Evolutionary conservation across 2,797 vertebrate genomes (phyloP), one percentile per base, ranked within the genome.

Genomic region (Enteromius fasciolatus): DNA sequence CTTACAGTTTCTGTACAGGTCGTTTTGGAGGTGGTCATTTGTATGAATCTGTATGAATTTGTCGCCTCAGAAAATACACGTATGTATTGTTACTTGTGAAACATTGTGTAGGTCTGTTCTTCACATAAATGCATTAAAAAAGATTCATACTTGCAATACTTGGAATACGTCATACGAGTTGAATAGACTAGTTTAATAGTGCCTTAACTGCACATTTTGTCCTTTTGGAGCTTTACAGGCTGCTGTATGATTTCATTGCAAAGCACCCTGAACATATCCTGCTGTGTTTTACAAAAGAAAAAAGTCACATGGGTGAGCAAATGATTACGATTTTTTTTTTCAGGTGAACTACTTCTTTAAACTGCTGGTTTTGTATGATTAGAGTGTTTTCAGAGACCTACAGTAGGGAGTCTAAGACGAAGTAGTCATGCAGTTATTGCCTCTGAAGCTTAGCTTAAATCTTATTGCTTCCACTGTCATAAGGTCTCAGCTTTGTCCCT

Each of bases 401-500:
- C 36, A 36, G 36, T 36, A 14, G 41, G 25, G 14, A 25, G 20
- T 73, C 61, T 48, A 23, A 72, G 57, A 28, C n/a, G 69, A 63
- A 74, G 57, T 64, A 73, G 39, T 69, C 63, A 69, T 68, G 73
- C 74, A 28, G 66, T 76, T 69, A 69, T 70, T 83, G 48, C 64
- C 20, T 39, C 39, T 83, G 73, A 63, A 59, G 66, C 81, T 76
- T 76, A 76, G 63, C 50, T 75, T 59, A 61, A 83, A 83, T 76
- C 81, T 33, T 63, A 70, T 77, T 83, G 23, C 74, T 59, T 77
- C 36, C 44, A 63, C 52, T 77, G 73, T 83, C 46, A 66, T 59
- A 41, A 23, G 54, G 59, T 81, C 70, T 75, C 44, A 76, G 63
- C 73, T 67, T 75, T 74, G 57, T 75, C 59, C 44, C 80, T 74